Evolutionary conservation across 2,888 invertebrate genomes (phyloP), one percentile per base, ranked within the genome.

Genomic region (Fabriciana adippe): DNA sequence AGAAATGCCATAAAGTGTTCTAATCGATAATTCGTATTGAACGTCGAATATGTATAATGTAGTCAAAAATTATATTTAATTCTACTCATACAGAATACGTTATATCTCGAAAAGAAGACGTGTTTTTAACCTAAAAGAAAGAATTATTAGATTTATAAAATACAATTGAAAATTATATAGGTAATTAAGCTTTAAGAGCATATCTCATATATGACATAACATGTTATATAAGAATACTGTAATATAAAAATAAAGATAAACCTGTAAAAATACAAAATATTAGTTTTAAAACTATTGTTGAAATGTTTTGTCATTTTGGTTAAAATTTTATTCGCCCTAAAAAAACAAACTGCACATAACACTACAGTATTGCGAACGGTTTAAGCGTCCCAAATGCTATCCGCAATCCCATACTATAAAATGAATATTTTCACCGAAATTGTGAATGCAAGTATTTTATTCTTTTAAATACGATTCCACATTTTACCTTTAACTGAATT

Each of bases 281-380:
- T 61, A 31, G 31, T 61, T 61, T 61, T 50, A 61, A 35, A 16
- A 50, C 35, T 31, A 51, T 51, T 61, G 61, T 51, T 51, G 16
- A 48, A 51, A 61, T 61, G 15, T 51, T 50, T 51, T 11, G 51
- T 61, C 41, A 41, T 41, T 60, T 51, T 51, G 50, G 18, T 51
- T 51, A 51, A 51, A 61, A 61, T 51, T 51, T 51, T 60, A 35
- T 31, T 41, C 18, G 18, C 50, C 31, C 5, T 41, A 41, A 55
- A 69, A 72, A 70, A 73, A 66, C 64, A 60, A 66, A 65, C 67
- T 67, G 65, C 59, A 65, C 26, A 68, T 65, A 67, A 55, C 69
- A 69, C 62, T 57, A 70, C 70, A 69, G 57, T 62, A 66, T 62
- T 68, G 63, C 55, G 68, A 48, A 70, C 55, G 67, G 65, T 74